Conservation (phyloP, 2,888 invertebrate genomes). For the Amblyjoppa fuscipennis region DNA sequence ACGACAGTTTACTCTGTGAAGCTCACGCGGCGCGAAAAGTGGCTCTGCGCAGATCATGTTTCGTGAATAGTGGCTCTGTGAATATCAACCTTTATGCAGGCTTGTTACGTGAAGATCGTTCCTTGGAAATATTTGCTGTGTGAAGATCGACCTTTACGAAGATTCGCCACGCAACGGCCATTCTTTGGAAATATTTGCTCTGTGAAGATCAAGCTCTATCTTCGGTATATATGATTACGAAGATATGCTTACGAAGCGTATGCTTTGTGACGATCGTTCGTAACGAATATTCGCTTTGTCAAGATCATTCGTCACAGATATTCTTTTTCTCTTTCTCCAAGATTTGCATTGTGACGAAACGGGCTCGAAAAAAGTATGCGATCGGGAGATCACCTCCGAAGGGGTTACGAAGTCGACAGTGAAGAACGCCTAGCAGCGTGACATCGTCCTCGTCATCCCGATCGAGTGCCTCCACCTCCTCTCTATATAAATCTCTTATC, state of each 20-base stretch:
- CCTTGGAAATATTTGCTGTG: background rate
- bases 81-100: background rate
- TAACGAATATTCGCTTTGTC: no score
- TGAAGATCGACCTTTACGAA: background rate
- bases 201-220: background rate
- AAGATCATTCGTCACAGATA: background rate
- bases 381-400: background rate
- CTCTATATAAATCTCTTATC: constrained; percentile 14
- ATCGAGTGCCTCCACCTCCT: constrained; percentile 43
- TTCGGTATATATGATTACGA: no score
- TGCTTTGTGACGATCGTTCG: no score
- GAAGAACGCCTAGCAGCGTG: constrained; percentile 61
- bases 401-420: constrained; percentile 21
- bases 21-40: background rate
- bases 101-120: background rate
- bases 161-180: background rate
- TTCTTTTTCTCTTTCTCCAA: background rate
- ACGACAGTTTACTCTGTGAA: background rate
- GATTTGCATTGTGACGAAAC: background rate
- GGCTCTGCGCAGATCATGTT: no score
- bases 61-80: no score
- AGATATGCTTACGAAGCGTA: no score
- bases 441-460: constrained; percentile 75
- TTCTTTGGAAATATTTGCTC: background rate
- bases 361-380: background rate